These are phyloP conservation scores for Pantelozetes paolii DNA, from an alignment of 2,888 invertebrate genomes.

Conservation along the genomic window DNA sequence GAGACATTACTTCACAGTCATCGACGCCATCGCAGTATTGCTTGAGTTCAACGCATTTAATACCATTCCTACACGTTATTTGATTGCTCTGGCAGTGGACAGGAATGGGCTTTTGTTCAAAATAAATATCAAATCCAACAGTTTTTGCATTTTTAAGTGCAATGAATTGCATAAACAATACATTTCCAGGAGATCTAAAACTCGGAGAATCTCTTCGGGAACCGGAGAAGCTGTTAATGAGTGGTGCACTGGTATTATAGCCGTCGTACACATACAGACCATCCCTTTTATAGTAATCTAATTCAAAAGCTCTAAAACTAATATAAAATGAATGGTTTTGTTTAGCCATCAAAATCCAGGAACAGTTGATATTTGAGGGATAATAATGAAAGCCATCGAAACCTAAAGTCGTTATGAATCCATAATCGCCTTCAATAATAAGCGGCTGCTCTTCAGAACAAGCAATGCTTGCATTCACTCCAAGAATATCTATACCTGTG, in stretches of 20 bases:
- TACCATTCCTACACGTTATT: slow-evolving; percentile 42
- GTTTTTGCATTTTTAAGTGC: slow-evolving; percentile 41
- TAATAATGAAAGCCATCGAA: slow-evolving; percentile 44
- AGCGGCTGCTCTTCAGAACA: slow-evolving; percentile 38
- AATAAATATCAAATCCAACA: slow-evolving; percentile 45
- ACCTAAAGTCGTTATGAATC: slow-evolving; percentile 42
- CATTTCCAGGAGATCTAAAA: slow-evolving; percentile 39
- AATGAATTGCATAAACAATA: slow-evolving; percentile 43
- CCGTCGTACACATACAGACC: slow-evolving; percentile 3
- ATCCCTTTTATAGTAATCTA: slow-evolving; percentile 1
- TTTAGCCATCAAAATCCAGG: slow-evolving; percentile 44
- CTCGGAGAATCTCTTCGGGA: slow-evolving; percentile 6
- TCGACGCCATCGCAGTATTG: slow-evolving; percentile 45
- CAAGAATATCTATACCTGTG: background rate
- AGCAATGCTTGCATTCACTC: slow-evolving; percentile 21
- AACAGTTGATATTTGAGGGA: slow-evolving; percentile 43
- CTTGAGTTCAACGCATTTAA: slow-evolving; percentile 40
- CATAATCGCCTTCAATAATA: slow-evolving; percentile 37
- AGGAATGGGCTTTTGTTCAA: slow-evolving; percentile 42
- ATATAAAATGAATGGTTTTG: slow-evolving; percentile 42
- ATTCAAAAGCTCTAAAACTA: background rate
- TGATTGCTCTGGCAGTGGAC: slow-evolving; percentile 40
- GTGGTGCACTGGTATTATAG: background rate
- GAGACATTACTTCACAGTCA: slow-evolving; percentile 42
- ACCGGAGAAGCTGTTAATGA: slow-evolving; percentile 26